Conservation (phyloP, 1,140 invertebrate genomes). For the Branchinecta lynchi region DNA sequence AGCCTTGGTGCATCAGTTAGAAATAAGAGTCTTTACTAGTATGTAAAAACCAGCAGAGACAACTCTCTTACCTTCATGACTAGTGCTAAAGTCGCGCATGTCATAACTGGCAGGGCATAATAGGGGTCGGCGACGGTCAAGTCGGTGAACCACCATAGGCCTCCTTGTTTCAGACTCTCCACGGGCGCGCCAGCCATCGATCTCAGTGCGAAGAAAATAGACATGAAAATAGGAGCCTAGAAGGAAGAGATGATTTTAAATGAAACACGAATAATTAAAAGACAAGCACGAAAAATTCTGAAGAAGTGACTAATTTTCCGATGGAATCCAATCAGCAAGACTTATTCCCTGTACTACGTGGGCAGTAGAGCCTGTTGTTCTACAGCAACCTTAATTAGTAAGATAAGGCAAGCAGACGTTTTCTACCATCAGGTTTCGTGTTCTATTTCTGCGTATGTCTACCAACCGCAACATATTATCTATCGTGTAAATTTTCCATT, state of each 20-base stretch:
- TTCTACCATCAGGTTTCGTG: no score
- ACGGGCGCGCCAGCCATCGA: slow-evolving; percentile 72
- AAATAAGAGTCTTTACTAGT: no score
- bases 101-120: slow-evolving; percentile 70
- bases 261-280: neutral
- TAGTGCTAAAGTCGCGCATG: slow-evolving; percentile 54
- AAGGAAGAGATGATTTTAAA: slow-evolving; percentile 25
- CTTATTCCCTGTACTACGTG: slow-evolving; percentile 4
- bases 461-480: no score
- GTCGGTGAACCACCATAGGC: slow-evolving; percentile 82
- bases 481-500: no score
- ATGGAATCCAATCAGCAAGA: neutral
- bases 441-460: no score
- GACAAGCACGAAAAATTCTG: slow-evolving; percentile 3
- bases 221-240: slow-evolving; percentile 71
- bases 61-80: slow-evolving; percentile 51
- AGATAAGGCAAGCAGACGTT: no score
- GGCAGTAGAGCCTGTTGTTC: no score
- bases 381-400: no score
- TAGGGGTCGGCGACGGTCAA: slow-evolving; percentile 77
- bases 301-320: neutral
- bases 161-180: slow-evolving; percentile 72
- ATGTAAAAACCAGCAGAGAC: no score
- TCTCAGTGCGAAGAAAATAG: slow-evolving; percentile 69
- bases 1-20: no score